Evolutionary conservation across 2,797 vertebrate genomes (phyloP).

Genomic region (Enteromius mattozi): DNA sequence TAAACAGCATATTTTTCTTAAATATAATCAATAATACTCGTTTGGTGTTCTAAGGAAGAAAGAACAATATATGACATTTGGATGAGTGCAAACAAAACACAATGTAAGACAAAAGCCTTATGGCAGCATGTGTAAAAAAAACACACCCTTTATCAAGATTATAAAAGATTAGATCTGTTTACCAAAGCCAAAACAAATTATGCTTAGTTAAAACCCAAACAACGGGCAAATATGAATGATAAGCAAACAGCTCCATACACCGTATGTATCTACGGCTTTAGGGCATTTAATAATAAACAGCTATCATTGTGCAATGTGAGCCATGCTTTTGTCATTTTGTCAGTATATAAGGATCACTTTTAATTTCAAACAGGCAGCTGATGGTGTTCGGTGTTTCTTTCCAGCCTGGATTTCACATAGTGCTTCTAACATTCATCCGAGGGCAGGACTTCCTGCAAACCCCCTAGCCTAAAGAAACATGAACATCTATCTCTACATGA

Average conservation of each 20-base stretch:
- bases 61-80: neutral
- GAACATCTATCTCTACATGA: neutral
- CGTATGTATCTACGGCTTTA: neutral
- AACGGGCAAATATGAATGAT: neutral
- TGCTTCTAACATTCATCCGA: conserved; percentile 30
- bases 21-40: neutral
- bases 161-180: neutral
- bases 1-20: too few species aligned
- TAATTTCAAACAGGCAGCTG: neutral
- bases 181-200: neutral
- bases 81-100: neutral
- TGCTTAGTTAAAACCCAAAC: conserved; percentile 4
- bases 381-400: neutral
- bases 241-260: conserved; percentile 3
- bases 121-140: neutral
- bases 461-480: neutral
- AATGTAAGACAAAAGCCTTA: neutral
- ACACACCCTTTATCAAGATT: neutral
- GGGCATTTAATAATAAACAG: neutral
- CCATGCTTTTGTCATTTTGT: neutral
- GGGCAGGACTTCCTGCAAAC: neutral
- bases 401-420: conserved; percentile 54
- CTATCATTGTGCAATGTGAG: neutral
- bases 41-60: neutral
- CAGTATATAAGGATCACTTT: neutral